phyloP scores from a whole-genome alignment of 1,140 invertebrate genomes.

The Ruditapes philippinarum region DNA sequence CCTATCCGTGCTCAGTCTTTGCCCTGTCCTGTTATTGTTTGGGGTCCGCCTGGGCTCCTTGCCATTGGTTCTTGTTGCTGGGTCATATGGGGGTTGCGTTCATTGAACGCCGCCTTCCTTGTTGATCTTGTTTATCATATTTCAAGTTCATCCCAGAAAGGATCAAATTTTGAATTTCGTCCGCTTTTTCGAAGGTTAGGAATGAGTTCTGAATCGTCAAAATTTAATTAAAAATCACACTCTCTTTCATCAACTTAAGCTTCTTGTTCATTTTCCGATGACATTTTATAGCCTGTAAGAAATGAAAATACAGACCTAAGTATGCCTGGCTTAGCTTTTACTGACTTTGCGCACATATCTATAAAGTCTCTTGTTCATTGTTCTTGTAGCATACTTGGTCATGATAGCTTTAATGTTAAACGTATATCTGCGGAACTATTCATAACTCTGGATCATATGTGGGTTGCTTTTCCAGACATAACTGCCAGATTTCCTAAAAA shows the following conservation, averaged over 20 bases:
- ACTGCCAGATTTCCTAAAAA: too few species aligned
- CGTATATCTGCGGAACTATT: background rate
- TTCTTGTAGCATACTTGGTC: conserved; percentile 14
- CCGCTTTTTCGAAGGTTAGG: background rate
- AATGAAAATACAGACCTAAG: background rate
- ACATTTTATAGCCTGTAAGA: background rate
- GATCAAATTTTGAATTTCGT: background rate
- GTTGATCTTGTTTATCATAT: too few species aligned
- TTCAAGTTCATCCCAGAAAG: conserved; percentile 40
- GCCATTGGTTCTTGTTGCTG: too few species aligned
- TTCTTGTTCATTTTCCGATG: background rate
- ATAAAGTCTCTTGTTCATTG: conserved; percentile 41
- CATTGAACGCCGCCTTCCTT: too few species aligned
- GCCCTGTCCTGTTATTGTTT: too few species aligned
- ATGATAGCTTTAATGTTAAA: background rate
- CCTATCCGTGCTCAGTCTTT: too few species aligned
- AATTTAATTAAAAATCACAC: background rate
- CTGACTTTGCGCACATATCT: background rate
- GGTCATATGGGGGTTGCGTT: too few species aligned
- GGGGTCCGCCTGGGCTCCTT: too few species aligned
- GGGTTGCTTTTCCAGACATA: background rate
- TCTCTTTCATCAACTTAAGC: background rate
- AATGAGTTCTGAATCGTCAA: conserved; percentile 12
- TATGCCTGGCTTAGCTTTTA: background rate
- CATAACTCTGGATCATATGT: background rate